Evolutionary conservation across 2,888 invertebrate species (phyloP).

Genomic region (Diogma glabrata): DNA sequence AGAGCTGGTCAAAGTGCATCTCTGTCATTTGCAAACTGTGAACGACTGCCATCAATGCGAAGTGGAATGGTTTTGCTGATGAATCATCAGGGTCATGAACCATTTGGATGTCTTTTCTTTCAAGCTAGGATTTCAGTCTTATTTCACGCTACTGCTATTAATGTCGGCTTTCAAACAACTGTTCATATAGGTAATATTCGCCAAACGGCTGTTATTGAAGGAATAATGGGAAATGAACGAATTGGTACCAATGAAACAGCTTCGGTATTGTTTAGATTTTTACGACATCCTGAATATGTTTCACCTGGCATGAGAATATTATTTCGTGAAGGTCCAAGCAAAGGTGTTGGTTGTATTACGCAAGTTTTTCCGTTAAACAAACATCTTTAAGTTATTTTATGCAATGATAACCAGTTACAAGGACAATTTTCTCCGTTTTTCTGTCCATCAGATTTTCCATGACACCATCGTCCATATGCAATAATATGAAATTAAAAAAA

Average conservation of each 20-base stretch:
- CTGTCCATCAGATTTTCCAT: too few relatives aligned
- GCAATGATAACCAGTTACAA: not conserved
- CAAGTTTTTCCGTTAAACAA: slow-evolving; percentile 54
- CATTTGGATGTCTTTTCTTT: slow-evolving; percentile 49
- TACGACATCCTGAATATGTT: slow-evolving; percentile 81
- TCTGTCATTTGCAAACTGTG: slow-evolving; percentile 43
- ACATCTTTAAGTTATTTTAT: too few relatives aligned
- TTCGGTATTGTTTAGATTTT: slow-evolving; percentile 78
- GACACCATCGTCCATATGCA: too few relatives aligned
- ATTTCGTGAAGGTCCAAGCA: slow-evolving; percentile 72
- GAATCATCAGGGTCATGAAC: slow-evolving; percentile 37
- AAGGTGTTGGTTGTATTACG: slow-evolving; percentile 75
- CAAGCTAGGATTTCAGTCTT: slow-evolving; percentile 79
- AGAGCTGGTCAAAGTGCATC: slow-evolving; percentile 87
- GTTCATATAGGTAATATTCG: slow-evolving; percentile 92
- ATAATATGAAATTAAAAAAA: too few relatives aligned
- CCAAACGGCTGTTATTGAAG: slow-evolving; percentile 86
- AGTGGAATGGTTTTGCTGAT: slow-evolving; percentile 79
- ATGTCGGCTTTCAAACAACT: slow-evolving; percentile 79
- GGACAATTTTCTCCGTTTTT: not conserved
- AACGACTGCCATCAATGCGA: slow-evolving; percentile 44
- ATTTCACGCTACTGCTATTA: slow-evolving; percentile 76
- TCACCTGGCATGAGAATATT: slow-evolving; percentile 62
- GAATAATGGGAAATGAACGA: slow-evolving; percentile 44
- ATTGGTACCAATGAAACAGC: slow-evolving; percentile 72